Conservation (phyloP, 2,113 vertebrate genomes). For the Zeus faber region DNA sequence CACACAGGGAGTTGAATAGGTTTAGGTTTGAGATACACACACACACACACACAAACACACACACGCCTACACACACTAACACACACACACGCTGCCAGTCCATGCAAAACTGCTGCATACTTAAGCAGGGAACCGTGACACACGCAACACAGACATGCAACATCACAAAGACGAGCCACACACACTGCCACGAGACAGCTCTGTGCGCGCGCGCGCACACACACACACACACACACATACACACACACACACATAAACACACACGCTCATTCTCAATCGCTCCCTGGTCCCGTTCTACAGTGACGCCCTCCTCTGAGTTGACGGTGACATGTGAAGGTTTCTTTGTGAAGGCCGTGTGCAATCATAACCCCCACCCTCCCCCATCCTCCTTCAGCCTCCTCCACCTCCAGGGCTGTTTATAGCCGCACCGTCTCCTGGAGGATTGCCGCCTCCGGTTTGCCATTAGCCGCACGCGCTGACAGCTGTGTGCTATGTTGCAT, state of each 20-base stretch:
- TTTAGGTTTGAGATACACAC: conserved; percentile 42
- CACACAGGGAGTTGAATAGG: conserved; percentile 50
- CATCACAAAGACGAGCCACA: background rate
- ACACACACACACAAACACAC: conserved; percentile 24
- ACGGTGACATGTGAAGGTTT: conserved; percentile 63
- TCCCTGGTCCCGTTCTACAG: conserved; percentile 44
- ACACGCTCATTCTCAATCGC: conserved; percentile 20
- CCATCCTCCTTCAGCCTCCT: background rate
- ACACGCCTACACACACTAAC: conserved; percentile 6
- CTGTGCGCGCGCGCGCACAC: background rate
- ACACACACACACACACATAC: conserved; percentile 28
- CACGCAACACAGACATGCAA: background rate
- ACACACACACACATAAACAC: conserved; percentile 17
- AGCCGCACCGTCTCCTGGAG: conserved; percentile 64
- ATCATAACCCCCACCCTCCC: conserved; percentile 55
- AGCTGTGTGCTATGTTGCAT: conserved; percentile 59
- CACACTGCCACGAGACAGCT: too few species aligned
- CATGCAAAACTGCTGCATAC: background rate
- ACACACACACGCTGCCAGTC: conserved; percentile 9
- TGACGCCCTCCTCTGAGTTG: conserved; percentile 53
- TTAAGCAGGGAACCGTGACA: background rate
- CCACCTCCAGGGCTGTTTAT: conserved; percentile 65
- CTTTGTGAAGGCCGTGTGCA: conserved; percentile 62
- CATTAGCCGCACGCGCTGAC: conserved; percentile 61
- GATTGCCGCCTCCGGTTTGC: conserved; percentile 47